phyloP scores from a whole-genome alignment of 92 coral and sea anemone genomes.

The Ricordea florida region DNA sequence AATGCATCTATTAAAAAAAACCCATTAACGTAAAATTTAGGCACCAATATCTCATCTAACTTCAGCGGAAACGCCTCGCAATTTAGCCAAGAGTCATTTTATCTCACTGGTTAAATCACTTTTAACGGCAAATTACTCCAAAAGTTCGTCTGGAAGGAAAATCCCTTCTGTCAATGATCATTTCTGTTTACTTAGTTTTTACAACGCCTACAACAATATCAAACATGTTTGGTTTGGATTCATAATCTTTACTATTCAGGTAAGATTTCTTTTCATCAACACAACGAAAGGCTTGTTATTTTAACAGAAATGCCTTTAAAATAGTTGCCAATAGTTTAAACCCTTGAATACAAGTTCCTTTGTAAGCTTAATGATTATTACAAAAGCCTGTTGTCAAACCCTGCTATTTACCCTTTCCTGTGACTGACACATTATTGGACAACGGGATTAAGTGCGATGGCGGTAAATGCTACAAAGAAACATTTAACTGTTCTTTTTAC shows the following conservation, averaged over 20 bases:
- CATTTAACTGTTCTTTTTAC: background rate
- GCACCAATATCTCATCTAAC: no score
- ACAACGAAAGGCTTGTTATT: no score
- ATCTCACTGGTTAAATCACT: background rate
- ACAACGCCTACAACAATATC: background rate
- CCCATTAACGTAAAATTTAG: no score
- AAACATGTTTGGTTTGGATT: constrained; percentile 12
- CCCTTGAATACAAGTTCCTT: background rate
- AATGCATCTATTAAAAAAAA: no score
- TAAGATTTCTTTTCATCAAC: background rate
- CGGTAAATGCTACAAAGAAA: no score
- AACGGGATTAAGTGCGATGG: background rate
- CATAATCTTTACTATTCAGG: background rate
- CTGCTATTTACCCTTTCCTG: background rate
- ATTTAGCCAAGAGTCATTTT: no score
- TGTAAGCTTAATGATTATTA: background rate
- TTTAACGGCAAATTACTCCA: background rate
- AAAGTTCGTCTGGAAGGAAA: background rate
- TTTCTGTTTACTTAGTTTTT: background rate
- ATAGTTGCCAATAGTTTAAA: no score
- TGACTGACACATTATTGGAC: background rate
- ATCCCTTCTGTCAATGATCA: background rate
- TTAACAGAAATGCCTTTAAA: no score
- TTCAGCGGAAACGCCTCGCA: no score
- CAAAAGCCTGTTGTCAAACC: background rate